Evolutionary conservation across 2,113 vertebrate species (phyloP).

Genomic region (Erythrolamprus reginae): DNA sequence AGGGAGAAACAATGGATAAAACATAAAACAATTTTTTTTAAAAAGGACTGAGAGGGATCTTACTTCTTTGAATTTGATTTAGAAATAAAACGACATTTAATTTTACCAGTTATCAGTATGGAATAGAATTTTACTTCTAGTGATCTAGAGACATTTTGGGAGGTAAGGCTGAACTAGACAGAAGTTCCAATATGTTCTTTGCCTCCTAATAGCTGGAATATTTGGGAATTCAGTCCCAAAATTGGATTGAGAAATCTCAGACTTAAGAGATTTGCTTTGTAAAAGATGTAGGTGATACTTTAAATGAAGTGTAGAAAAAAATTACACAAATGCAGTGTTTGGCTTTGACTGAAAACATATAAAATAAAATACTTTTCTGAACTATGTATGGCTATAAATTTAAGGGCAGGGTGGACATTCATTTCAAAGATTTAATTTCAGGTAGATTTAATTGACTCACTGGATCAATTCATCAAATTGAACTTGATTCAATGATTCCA

Average conservation of each 20-base stretch:
- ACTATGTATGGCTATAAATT: neutral
- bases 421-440: neutral
- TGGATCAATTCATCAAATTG: neutral
- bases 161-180: neutral
- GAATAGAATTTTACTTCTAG: neutral
- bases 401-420: neutral
- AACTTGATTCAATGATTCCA: neutral
- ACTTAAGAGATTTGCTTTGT: neutral
- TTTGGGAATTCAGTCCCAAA: neutral
- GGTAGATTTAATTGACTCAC: neutral
- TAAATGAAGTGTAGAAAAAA: neutral
- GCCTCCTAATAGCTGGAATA: neutral
- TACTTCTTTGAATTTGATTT: neutral
- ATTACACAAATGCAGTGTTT: neutral
- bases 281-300: neutral
- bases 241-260: neutral
- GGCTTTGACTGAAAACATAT: neutral
- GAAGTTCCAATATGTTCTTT: neutral
- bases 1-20: neutral
- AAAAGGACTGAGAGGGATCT: neutral
- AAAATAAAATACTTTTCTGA: neutral
- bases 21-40: neutral
- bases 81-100: neutral
- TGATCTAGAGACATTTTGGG: neutral
- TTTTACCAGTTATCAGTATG: neutral